Evolutionary conservation across 2,888 invertebrate genomes (phyloP), one percentile per base, ranked within the genome.

Genomic region (Opisthograptis luteolata): DNA sequence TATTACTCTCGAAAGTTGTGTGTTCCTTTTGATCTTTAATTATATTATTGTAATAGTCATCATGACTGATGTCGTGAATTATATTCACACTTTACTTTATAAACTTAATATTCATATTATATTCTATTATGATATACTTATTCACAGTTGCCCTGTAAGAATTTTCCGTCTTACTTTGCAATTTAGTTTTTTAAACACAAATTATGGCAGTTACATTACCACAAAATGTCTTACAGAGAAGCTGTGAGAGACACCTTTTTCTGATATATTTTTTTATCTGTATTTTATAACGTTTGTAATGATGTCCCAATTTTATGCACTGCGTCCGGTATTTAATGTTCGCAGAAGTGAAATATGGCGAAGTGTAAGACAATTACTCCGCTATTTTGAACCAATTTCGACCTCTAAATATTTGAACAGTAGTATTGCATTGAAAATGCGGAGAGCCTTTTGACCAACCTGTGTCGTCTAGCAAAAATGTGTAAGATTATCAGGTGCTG

Each of bases 71-170:
- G 6, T 28, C n/a, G n/a, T n/a, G n/a, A n/a, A n/a, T n/a, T n/a
- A n/a, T n/a, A n/a, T n/a, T n/a, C n/a, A n/a, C n/a, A n/a, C n/a
- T n/a, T n/a, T n/a, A n/a, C n/a, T n/a, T n/a, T n/a, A n/a, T n/a
- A n/a, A n/a, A n/a, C 32, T 40, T 12, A 25, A 15, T 12, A 20
- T 2, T 17, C 15, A 32, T 32, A 17, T n/a, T 47, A 17, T 37
- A n/a, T 31, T 30, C 3, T 36, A 30, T 27, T 22, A 10, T 20
- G n/a, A 17, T 19, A 30, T 36, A 20, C 25, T 28, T 27, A 24
- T 71, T 81, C 87, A 84, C 88, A 88, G 88, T 87, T 88, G 68
- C 84, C 79, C 86, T 88, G 89, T 88, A 87, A 87, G 87, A 81
- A 71, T 70, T 48, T 48, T 50, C 53, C 48, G 55, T 58, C 46